These are phyloP conservation scores for Acanthis flammea DNA, from an alignment of 2,797 vertebrate genomes.

Conservation along the genomic window DNA sequence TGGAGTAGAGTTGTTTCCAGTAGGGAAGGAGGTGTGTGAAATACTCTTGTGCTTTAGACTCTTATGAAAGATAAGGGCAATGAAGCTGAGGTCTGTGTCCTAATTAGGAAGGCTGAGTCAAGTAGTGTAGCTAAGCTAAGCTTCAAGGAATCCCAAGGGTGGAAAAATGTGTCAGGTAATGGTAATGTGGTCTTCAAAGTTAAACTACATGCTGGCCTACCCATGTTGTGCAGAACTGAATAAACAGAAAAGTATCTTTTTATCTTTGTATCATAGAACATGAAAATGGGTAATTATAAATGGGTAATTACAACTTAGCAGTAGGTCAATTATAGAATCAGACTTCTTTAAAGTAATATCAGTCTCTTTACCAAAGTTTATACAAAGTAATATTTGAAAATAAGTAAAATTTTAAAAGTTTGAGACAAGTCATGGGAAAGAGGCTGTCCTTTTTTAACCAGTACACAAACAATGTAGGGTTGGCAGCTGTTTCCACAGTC, in stretches of 20 bases:
- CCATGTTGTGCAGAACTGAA: background rate
- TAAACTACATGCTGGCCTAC: background rate
- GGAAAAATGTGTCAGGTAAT: background rate
- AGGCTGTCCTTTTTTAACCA: background rate
- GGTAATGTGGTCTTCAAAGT: background rate
- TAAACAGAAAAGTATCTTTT: background rate
- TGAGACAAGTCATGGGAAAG: background rate
- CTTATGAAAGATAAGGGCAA: background rate
- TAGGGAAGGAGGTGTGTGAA: background rate
- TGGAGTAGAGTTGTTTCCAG: background rate
- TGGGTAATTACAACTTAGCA: constrained; percentile 1
- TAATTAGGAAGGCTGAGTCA: background rate
- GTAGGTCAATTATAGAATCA: constrained; percentile 9
- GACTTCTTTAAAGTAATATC: background rate
- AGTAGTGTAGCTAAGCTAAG: background rate
- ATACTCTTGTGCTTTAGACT: background rate
- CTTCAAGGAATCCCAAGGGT: background rate
- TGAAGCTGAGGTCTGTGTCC: background rate
- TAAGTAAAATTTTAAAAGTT: constrained; percentile 1
- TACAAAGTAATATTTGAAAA: constrained; percentile 27
- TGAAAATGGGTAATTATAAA: background rate
- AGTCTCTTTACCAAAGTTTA: constrained; percentile 6
- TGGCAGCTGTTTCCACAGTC: background rate
- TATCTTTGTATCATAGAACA: background rate
- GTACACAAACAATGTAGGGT: background rate